Evolutionary conservation across 2,888 invertebrate genomes (phyloP), one percentile per base, ranked within the genome.

Genomic region (Ypsolopha scabrella): DNA sequence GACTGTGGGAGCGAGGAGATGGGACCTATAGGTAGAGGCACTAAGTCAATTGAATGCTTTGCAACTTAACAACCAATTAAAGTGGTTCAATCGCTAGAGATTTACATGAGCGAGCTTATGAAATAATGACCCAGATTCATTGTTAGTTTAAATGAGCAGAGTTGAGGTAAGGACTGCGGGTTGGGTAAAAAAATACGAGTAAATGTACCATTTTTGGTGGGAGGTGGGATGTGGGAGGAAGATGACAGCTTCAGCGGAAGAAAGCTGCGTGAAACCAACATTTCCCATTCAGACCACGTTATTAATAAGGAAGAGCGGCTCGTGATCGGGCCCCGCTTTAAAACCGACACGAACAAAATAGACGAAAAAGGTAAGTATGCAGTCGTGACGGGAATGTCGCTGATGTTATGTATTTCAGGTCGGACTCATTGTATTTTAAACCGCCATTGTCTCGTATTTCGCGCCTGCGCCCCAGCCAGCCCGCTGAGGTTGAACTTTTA

Each of bases 351-450:
- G 67, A 70, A 74, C 76, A 74, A 80, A 80, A 78, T 75, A 80
- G 75, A 78, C 80, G 68, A 80, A 82, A 81, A 80, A 81, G 81
- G 81, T 71, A 72, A 72, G 66, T 69, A 68, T 72, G 68, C 72
- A 68, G 64, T 82, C 83, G 85, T 85, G 85, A 81, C 80, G 75
- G 76, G 83, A 83, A 83, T 81, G 78, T 77, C 71, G 75, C 75
- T 64, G 71, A 64, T 64, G 74, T 71, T 75, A 72, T 75, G 76
- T 75, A 74, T 79, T 79, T 76, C 70, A 72, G 80, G 60, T 68
- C 72, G 74, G 75, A 75, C 76, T 80, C 80, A 82, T 83, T 81
- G 83, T 82, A 82, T 83, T 83, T 68, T 82, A 82, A 82, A 80
- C 74, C 76, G 69, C 82, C 71, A 83, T 85, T 81, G 83, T 82